These are phyloP conservation scores for Cryptus armator DNA, from an alignment of 2,888 invertebrate species.

Conservation along the genomic window DNA sequence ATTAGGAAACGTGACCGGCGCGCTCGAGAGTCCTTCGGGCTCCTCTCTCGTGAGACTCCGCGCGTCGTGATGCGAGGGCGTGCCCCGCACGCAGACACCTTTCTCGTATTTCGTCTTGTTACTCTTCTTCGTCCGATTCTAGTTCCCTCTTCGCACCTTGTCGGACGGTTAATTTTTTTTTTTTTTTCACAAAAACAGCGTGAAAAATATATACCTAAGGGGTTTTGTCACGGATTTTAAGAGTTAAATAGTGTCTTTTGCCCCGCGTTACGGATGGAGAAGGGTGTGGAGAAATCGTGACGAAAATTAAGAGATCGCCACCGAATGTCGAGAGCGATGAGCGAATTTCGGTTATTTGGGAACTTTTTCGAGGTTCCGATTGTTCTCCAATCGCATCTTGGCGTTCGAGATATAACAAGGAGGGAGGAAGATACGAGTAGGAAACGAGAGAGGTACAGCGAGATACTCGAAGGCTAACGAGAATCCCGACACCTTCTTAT, in stretches of 20 bases:
- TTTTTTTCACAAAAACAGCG: conserved; percentile 40
- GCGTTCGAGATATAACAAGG: conserved; percentile 42
- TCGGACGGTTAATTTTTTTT: conserved; percentile 13
- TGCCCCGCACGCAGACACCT: conserved; percentile 17
- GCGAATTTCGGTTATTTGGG: conserved; percentile 12
- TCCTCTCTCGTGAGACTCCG: conserved; percentile 39
- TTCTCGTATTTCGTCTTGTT: conserved; percentile 30
- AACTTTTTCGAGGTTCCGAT: conserved; percentile 7
- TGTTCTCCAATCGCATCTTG: background rate
- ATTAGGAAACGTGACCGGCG: conserved; percentile 81
- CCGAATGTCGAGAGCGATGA: background rate
- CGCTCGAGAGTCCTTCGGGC: conserved; percentile 64
- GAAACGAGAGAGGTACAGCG: conserved; percentile 34
- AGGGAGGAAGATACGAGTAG: conserved; percentile 41
- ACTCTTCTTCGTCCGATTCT: conserved; percentile 14
- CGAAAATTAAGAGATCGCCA: conserved; percentile 58
- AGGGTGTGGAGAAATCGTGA: conserved; percentile 14
- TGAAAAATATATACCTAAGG: conserved; percentile 20
- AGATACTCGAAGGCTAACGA: conserved; percentile 70
- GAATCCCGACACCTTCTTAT: conserved; percentile 71
- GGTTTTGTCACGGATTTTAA: background rate
- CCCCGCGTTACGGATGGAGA: background rate
- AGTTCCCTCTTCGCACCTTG: conserved; percentile 2
- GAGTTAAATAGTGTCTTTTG: background rate
- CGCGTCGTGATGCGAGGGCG: conserved; percentile 35